Base-by-base conservation (phyloP, 1,140 invertebrate species). In the Proctacanthus coquilletti region DNA sequence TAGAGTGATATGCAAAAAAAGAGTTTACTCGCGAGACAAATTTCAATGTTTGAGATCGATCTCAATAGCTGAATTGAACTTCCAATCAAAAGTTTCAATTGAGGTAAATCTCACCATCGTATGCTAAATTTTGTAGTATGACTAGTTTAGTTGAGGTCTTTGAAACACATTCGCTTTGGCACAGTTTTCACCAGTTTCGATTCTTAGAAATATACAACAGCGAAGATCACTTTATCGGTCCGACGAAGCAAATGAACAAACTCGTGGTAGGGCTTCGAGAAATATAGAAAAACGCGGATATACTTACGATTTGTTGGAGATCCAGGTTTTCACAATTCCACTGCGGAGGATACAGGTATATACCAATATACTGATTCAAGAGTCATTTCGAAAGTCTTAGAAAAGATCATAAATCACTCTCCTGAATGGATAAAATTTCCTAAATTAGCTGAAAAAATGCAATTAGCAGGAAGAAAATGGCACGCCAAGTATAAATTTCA, bases 291-390 rank as follows among this genome's bases (percentile, higher is more conserved):
- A 45, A 40, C 47, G 42, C 23, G 39, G 42, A 34, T 42, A 13
- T 51, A 45, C 41, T 37, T 51, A 27, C 30, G 42, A 21, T 49
- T 42, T 30, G 15, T 45, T 6, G 37, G 32, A 11, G 47, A 51
- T 41, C 47, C 46, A 18, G 49, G 47, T 17, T 51, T 47, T 35
- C 45, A 51, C 40, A 39, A 18, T 21, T 37, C 41, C 10, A 39
- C 47, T 20, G 46, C 39, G 9, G 45, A 45, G 42, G 40, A 42
- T 21, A 15, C 47, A 0, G 47, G 45, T 31, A 38, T 45, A 10
- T 39, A 45, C 15, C 48, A 45, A 27, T 39, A 21, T 18, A 47
- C 45, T 25, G 47, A 47, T 10, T 43, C 40, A 31, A 40, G 40
- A 39, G 44, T 32, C 8, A 29, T 48, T 32, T 11, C 32, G 19